phyloP scores from a whole-genome alignment of 2,113 vertebrate species.

The Salvator merianae region DNA sequence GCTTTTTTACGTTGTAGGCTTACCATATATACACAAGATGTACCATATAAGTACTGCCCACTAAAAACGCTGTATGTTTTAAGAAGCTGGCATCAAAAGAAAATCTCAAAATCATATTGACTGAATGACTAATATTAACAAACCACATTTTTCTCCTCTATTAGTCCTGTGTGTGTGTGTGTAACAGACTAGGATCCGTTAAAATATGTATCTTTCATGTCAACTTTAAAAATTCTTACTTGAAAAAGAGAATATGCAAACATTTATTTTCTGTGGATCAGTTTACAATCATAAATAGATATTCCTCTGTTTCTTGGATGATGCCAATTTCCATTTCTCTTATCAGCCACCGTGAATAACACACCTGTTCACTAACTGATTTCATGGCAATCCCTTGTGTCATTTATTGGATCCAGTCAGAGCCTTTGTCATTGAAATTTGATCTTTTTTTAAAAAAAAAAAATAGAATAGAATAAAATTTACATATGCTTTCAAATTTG shows the following conservation, averaged over 20 bases:
- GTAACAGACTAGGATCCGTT: background rate
- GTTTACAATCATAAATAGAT: accelerated
- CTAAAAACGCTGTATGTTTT: background rate
- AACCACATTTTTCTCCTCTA: background rate
- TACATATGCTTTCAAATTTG: constrained; percentile 6
- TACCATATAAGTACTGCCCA: background rate
- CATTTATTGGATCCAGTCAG: constrained; percentile 15
- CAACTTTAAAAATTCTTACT: background rate
- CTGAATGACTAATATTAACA: background rate
- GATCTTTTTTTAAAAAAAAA: background rate
- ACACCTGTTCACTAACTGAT: constrained; percentile 34
- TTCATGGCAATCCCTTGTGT: constrained; percentile 26
- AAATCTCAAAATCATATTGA: background rate
- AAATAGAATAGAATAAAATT: background rate
- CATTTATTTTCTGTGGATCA: constrained; percentile 1
- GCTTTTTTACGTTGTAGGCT: background rate
- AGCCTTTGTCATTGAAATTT: constrained; percentile 35
- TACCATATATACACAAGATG: background rate
- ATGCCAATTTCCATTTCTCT: background rate
- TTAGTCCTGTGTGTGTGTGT: background rate
- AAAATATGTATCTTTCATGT: background rate
- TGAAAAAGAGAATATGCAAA: background rate
- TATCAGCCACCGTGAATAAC: constrained; percentile 28
- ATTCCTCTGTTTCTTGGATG: constrained; percentile 1
- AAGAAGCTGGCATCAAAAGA: background rate